phyloP scores from a whole-genome alignment of 2,797 vertebrate genomes.

The Phalloptychus januarius region DNA sequence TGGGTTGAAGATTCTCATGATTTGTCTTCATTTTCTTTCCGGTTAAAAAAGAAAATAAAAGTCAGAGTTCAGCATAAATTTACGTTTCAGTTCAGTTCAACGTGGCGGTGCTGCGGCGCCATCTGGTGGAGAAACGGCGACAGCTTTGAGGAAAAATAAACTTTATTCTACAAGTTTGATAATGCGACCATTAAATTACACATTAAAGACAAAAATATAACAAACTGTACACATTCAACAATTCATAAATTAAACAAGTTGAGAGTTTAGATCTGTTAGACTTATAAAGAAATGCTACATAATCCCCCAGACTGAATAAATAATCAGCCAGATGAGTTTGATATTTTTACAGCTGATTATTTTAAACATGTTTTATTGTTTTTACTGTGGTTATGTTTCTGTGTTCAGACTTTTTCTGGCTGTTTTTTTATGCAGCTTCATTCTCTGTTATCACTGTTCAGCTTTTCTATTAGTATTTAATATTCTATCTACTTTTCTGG shows the following conservation, averaged over 20 bases:
- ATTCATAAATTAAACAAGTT: constrained; percentile 16
- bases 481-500: background rate
- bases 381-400: background rate
- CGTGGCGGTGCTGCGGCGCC: constrained; percentile 25
- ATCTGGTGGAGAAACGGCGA: constrained; percentile 52
- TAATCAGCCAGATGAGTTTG: background rate
- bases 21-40: background rate
- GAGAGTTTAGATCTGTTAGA: too few relatives aligned
- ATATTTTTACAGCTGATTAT: background rate
- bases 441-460: background rate
- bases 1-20: background rate
- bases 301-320: background rate
- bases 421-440: background rate
- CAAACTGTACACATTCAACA: constrained; percentile 13
- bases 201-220: background rate
- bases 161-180: constrained; percentile 44
- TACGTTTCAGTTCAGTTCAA: background rate
- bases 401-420: background rate
- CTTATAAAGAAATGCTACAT: background rate
- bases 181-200: constrained; percentile 28
- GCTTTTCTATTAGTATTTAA: background rate
- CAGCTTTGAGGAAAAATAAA: background rate
- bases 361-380: background rate
- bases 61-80: background rate
- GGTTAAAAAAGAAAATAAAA: background rate